Percentiles rank a stretch among this genome's conserved stretches.
These are phyloP conservation scores for Pterostichus madidus DNA, from an alignment of 2,888 invertebrate species.

Conservation along the genomic window DNA sequence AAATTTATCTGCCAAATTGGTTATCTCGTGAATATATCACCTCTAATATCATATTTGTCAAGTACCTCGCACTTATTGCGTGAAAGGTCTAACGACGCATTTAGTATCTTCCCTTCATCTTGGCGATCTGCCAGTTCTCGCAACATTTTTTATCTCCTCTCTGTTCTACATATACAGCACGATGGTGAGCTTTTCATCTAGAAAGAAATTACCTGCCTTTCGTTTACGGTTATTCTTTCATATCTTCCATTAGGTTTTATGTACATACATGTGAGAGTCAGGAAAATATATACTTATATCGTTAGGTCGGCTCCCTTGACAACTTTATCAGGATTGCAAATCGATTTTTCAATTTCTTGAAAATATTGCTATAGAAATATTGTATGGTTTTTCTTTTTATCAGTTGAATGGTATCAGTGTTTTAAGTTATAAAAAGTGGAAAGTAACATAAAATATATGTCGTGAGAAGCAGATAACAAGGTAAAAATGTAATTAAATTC, in stretches of 20 bases:
- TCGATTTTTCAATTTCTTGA: constrained; percentile 14
- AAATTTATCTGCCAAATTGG: neutral
- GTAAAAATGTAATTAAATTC: too few relatives aligned
- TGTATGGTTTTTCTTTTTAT: neutral
- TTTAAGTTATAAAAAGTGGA: too few relatives aligned
- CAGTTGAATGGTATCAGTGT: too few relatives aligned
- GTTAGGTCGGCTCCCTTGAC: constrained; percentile 10
- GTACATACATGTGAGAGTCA: constrained; percentile 12
- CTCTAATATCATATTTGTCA: constrained; percentile 1
- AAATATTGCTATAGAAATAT: constrained; percentile 7
- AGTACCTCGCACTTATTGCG: neutral
- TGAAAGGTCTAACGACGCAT: constrained; percentile 1
- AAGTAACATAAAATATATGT: too few relatives aligned
- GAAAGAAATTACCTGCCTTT: constrained; percentile 23
- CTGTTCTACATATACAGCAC: constrained; percentile 5
- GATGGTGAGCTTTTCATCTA: neutral
- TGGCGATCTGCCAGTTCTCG: constrained; percentile 14
- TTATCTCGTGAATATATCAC: neutral
- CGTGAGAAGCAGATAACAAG: too few relatives aligned
- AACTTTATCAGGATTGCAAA: constrained; percentile 13
- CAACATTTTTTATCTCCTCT: constrained; percentile 6
- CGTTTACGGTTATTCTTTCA: constrained; percentile 18
- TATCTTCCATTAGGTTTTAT: constrained; percentile 33
- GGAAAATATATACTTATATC: constrained; percentile 13
- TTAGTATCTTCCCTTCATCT: constrained; percentile 12